Evolutionary conservation across 2,888 invertebrate species (phyloP), one percentile per base, ranked within the genome.

Genomic region (Xestia xanthographa): DNA sequence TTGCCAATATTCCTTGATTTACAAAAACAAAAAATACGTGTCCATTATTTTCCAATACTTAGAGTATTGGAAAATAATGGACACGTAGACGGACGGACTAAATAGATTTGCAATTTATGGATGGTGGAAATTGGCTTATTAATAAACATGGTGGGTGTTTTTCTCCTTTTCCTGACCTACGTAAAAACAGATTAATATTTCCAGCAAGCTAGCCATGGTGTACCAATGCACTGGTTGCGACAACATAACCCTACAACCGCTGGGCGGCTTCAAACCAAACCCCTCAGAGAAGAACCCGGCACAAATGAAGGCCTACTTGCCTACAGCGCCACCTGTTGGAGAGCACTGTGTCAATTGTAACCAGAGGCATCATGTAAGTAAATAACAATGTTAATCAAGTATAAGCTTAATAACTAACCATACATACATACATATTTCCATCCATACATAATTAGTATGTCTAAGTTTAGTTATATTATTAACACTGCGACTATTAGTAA

Each of bases 211-310:
- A 68, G 98, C 99, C 0, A 97, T 98, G 97, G 97, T 99, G 5
- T 98, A 98, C 93, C 98, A 98, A 87, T 99, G 99, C 92, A 97
- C 97, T 2, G 99, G 99, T 0, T 99, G 99, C 93, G 98, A 98
- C 86, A 97, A 97, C 66, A 97, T 98, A 75, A 97, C 97, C 0
- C 94, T 99, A 3, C 98, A 99, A 82, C 98, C 98, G 0, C 92
- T 99, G 68, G 98, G 98, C 5, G 95, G 95, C 2, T 94, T 97
- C 68, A 98, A 97, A 88, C 95, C 97, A 0, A 97, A 97, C 85
- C 97, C 97, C 0, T 96, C 95, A 0, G 97, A 97, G 58, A 97
- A 97, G 84, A 97, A 97, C 81, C 97, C 97, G 0, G 58, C 79
- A 0, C 94, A 95, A 76, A 94, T 96, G 20, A 98, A 98, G 91